These are phyloP conservation scores for Percopsis omiscomaycus DNA, from an alignment of 2,797 vertebrate genomes.

Conservation along the genomic window DNA sequence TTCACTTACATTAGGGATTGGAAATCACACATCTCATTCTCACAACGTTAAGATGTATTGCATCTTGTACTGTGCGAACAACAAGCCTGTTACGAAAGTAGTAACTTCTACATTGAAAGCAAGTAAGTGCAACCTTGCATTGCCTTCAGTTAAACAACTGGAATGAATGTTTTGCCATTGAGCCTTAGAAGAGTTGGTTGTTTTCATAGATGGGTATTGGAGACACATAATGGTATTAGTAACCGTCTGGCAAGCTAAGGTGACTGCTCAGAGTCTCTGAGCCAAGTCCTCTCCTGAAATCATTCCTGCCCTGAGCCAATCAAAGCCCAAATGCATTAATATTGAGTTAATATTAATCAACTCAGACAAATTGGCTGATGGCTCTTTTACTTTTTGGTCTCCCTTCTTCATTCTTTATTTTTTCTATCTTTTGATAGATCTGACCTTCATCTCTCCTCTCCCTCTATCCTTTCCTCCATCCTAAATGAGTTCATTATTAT, in stretches of 20 bases:
- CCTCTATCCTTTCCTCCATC: slow-evolving; percentile 77
- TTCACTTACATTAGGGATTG: too few relatives aligned
- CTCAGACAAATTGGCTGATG: slow-evolving; percentile 75
- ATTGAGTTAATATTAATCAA: slow-evolving; percentile 77
- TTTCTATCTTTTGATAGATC: slow-evolving; percentile 82
- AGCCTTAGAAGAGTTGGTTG: slow-evolving; percentile 8
- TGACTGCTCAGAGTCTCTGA: slow-evolving; percentile 67
- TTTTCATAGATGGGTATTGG: slow-evolving; percentile 8
- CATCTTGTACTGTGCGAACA: too few relatives aligned
- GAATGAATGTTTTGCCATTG: not conserved
- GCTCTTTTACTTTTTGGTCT: slow-evolving; percentile 73
- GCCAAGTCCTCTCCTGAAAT: slow-evolving; percentile 60
- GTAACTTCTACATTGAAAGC: too few relatives aligned
- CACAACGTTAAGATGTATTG: too few relatives aligned
- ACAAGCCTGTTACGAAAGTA: not conserved
- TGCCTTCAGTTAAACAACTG: not conserved
- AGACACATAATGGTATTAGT: slow-evolving; percentile 5
- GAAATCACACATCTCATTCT: too few relatives aligned
- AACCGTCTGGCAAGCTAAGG: slow-evolving; percentile 37
- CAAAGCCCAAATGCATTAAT: slow-evolving; percentile 77
- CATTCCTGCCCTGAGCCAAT: slow-evolving; percentile 78
- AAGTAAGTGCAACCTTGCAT: not conserved
- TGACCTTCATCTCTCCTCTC: slow-evolving; percentile 74
- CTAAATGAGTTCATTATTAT: slow-evolving; percentile 84
- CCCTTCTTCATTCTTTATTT: slow-evolving; percentile 76